Evolutionary conservation across 2,113 vertebrate species (phyloP).

Genomic region (Mesitornis unicolor): DNA sequence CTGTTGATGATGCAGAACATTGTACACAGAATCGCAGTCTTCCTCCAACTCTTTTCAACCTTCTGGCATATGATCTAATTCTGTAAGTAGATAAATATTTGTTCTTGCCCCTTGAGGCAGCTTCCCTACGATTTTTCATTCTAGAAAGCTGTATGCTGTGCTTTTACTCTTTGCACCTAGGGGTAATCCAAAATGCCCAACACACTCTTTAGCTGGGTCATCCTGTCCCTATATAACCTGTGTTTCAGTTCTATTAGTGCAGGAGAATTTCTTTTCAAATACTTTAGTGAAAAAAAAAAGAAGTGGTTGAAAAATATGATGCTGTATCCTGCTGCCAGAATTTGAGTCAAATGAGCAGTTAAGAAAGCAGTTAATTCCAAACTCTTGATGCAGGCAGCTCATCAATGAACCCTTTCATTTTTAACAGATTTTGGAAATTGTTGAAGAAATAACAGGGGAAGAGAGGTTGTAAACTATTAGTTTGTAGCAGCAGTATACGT

Average conservation of each 20-base stretch:
- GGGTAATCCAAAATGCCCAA: not conserved
- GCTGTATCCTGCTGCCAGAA: not conserved
- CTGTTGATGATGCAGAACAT: not conserved
- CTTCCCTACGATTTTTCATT: not conserved
- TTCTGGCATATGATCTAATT: not conserved
- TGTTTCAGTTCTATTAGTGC: not conserved
- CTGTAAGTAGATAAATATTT: not conserved
- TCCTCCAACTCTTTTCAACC: not conserved
- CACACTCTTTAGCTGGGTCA: not conserved
- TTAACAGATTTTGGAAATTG: not conserved
- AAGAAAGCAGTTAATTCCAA: not conserved
- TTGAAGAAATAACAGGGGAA: accelerated
- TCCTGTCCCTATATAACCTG: not conserved
- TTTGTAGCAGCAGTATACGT: not conserved
- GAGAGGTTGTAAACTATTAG: not conserved
- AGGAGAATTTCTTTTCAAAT: not conserved
- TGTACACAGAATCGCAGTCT: not conserved
- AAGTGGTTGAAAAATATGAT: not conserved
- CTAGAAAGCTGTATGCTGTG: not conserved
- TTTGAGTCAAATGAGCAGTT: not conserved
- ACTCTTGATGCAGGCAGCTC: not conserved
- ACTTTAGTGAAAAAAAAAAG: not conserved
- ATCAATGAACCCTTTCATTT: constrained; percentile 20
- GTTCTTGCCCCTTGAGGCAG: not conserved
- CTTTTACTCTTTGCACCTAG: not conserved